Conservation (phyloP, 1,140 invertebrate genomes). For the Microplitis demolitor region DNA sequence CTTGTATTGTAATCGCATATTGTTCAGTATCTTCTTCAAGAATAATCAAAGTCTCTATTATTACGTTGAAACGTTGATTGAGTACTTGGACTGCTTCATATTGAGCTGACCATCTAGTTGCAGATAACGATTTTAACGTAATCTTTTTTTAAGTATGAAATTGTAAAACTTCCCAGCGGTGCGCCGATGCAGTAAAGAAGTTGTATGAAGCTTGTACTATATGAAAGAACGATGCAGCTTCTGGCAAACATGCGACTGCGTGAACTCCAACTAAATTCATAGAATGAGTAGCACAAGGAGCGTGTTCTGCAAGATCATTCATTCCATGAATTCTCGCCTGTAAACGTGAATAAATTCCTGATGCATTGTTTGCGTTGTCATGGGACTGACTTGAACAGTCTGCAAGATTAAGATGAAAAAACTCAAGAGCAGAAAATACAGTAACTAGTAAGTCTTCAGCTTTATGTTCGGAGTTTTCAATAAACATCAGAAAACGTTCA, state of each 20-base stretch:
- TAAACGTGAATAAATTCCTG: constrained; percentile 31
- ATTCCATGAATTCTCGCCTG: constrained; percentile 29
- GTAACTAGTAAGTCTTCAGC: constrained; percentile 19
- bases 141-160: neutral
- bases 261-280: constrained; percentile 36
- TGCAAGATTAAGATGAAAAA: constrained; percentile 32
- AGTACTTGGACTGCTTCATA: constrained; percentile 22
- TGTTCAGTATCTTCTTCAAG: constrained; percentile 26
- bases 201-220: constrained; percentile 34
- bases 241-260: constrained; percentile 28
- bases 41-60: constrained; percentile 18
- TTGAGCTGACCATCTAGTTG: constrained; percentile 29
- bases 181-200: constrained; percentile 38
- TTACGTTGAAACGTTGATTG: constrained; percentile 18
- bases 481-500: constrained; percentile 40
- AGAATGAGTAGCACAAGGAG: constrained; percentile 36
- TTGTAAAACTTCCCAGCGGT: constrained; percentile 33
- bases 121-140: constrained; percentile 4
- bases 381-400: constrained; percentile 49
- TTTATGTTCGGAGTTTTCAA: constrained; percentile 29
- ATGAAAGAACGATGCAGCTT: constrained; percentile 36
- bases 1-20: constrained; percentile 20
- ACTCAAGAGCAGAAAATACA: constrained; percentile 15
- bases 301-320: constrained; percentile 28
- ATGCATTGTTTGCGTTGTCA: constrained; percentile 47